A percentile compares a stretch with the other conserved stretches of the same genome.
These are phyloP conservation scores for Stenodera caucasica DNA, from an alignment of 2,888 invertebrate species.

Conservation along the genomic window DNA sequence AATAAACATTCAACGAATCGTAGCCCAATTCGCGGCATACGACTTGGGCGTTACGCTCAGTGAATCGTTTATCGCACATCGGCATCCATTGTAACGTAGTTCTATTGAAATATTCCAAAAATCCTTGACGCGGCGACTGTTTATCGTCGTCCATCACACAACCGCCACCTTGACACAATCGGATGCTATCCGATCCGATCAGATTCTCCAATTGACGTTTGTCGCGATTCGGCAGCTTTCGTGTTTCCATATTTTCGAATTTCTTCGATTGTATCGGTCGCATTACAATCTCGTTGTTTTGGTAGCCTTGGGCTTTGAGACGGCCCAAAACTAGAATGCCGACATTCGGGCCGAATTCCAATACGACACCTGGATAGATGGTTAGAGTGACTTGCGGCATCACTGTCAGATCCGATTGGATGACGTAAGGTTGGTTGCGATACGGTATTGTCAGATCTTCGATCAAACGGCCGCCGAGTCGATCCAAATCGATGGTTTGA, in stretches of 20 bases:
- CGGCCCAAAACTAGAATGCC: constrained; percentile 94
- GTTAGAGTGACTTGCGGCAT: constrained; percentile 91
- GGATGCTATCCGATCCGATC: constrained; percentile 64
- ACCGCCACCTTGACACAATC: constrained; percentile 77
- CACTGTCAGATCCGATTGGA: constrained; percentile 90
- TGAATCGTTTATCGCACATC: constrained; percentile 93
- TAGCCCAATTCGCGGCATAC: constrained; percentile 92
- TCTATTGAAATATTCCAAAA: constrained; percentile 91
- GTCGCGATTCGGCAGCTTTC: constrained; percentile 31
- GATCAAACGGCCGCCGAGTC: constrained; percentile 75
- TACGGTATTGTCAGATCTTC: constrained; percentile 67
- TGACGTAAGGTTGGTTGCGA: constrained; percentile 72
- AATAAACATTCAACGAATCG: constrained; percentile 85
- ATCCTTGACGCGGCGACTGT: constrained; percentile 72
- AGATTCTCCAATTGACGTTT: constrained; percentile 63
- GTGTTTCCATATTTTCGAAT: constrained; percentile 47
- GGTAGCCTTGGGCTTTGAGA: constrained; percentile 78
- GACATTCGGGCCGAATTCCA: constrained; percentile 95
- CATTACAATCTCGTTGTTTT: constrained; percentile 77
- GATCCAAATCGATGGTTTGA: constrained; percentile 63
- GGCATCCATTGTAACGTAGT: constrained; percentile 97
- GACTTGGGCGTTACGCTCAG: constrained; percentile 95
- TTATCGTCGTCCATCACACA: constrained; percentile 63
- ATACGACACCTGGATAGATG: constrained; percentile 83
- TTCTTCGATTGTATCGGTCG: constrained; percentile 56